phyloP scores from a whole-genome alignment of 2,113 vertebrate species.

The Myrmecobius fasciatus region DNA sequence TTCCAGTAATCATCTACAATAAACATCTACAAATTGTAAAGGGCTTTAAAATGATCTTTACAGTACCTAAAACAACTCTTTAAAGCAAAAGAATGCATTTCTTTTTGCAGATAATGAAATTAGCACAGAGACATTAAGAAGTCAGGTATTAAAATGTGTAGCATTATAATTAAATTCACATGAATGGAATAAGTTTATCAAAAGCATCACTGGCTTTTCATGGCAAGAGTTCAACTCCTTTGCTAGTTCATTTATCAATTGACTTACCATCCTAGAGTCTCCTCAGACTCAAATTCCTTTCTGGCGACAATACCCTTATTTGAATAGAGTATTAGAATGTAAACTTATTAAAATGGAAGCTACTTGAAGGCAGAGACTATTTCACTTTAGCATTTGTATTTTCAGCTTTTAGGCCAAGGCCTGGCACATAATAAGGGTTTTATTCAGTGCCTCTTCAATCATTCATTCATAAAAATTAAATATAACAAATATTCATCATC shows the following conservation, averaged over 20 bases:
- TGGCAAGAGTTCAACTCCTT: neutral
- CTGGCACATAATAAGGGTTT: neutral
- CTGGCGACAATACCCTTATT: neutral
- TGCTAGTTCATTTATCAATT: neutral
- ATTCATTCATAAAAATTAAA: neutral
- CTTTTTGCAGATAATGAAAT: neutral
- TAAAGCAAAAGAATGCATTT: neutral
- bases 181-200: slow-evolving; percentile 19
- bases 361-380: neutral
- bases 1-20: slow-evolving; percentile 37
- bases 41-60: slow-evolving; percentile 15
- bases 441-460: neutral
- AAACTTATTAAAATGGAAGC: neutral
- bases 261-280: neutral
- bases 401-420: neutral
- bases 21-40: slow-evolving; percentile 39
- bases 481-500: neutral
- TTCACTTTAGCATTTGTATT: neutral
- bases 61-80: slow-evolving; percentile 12
- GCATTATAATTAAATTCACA: neutral
- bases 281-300: neutral
- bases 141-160: neutral
- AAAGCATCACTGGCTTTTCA: neutral
- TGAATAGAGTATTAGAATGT: neutral
- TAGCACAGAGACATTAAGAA: neutral